A percentile compares a stretch with the other conserved stretches of the same genome.
Evolutionary conservation across 2,888 invertebrate species (phyloP).

Genomic region (Julus scandinavius): DNA sequence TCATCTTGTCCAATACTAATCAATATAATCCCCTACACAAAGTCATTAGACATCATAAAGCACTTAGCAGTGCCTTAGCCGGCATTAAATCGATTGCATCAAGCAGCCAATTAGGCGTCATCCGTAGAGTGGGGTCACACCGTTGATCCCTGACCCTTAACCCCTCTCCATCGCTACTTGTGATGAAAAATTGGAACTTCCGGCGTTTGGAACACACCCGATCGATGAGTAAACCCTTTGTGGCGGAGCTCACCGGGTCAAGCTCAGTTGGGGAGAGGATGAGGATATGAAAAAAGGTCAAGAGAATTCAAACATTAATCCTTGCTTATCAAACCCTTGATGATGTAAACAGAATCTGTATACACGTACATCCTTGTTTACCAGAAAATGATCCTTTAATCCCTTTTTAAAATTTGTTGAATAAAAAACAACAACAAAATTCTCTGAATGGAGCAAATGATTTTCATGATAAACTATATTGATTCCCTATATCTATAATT

Average conservation of each 20-base stretch:
- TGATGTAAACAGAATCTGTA: background rate
- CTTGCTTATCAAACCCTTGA: background rate
- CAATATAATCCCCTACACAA: slow-evolving; percentile 12
- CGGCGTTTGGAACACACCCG: background rate
- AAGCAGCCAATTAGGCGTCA: background rate
- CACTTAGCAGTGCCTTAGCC: slow-evolving; percentile 7
- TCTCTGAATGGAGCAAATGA: too few species aligned
- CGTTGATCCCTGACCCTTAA: background rate
- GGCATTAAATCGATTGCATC: background rate
- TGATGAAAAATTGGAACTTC: background rate
- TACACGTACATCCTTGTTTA: background rate
- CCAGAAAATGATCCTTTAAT: background rate
- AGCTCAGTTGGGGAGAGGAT: background rate
- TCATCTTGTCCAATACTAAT: background rate
- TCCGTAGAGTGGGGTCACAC: background rate
- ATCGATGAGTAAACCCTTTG: background rate
- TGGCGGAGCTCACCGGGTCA: background rate
- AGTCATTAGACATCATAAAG: slow-evolving; percentile 24
- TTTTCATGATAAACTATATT: too few species aligned
- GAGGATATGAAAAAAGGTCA: background rate
- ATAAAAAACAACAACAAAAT: too few species aligned
- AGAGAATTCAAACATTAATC: background rate
- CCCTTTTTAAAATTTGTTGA: too few species aligned
- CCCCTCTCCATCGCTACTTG: background rate
- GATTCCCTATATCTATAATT: too few species aligned